Conservation (phyloP, 2,888 invertebrate species). For the Nymphalis polychloros region DNA sequence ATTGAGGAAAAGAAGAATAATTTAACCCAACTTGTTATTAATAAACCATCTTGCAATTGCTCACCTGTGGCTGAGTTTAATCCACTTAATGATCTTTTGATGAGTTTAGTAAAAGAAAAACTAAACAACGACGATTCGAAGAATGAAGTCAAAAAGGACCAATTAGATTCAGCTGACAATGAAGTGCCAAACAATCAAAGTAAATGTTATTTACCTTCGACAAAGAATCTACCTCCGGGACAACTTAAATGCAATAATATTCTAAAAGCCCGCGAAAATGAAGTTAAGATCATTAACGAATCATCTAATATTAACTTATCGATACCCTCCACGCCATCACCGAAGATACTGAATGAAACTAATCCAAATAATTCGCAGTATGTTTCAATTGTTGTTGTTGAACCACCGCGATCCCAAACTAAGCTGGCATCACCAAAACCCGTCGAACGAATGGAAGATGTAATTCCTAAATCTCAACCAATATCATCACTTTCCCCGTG, state of each 20-base stretch:
- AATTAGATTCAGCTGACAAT: slow-evolving; percentile 72
- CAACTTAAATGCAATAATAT: slow-evolving; percentile 96
- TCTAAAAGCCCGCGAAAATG: slow-evolving; percentile 88
- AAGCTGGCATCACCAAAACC: slow-evolving; percentile 72
- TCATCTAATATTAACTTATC: slow-evolving; percentile 71
- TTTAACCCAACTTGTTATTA: slow-evolving; percentile 68
- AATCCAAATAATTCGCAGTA: slow-evolving; percentile 75
- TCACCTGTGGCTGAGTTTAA: slow-evolving; percentile 74
- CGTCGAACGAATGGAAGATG: slow-evolving; percentile 75
- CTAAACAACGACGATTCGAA: slow-evolving; percentile 84
- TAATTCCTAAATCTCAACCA: slow-evolving; percentile 80
- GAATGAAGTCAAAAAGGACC: slow-evolving; percentile 83
- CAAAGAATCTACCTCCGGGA: slow-evolving; percentile 91
- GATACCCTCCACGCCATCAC: slow-evolving; percentile 74
- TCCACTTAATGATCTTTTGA: slow-evolving; percentile 75
- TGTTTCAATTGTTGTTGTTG: slow-evolving; percentile 77
- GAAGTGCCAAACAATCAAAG: slow-evolving; percentile 87
- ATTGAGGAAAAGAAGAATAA: slow-evolving; percentile 72
- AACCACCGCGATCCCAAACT: slow-evolving; percentile 66
- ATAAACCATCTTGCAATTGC: slow-evolving; percentile 73
- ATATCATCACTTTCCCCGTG: slow-evolving; percentile 89
- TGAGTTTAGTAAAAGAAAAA: slow-evolving; percentile 78
- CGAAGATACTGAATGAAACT: slow-evolving; percentile 80
- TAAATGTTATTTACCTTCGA: slow-evolving; percentile 84
- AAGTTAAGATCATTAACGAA: slow-evolving; percentile 75